Conservation (phyloP, 2,888 invertebrate genomes). For the Pediacus dermestoides region DNA sequence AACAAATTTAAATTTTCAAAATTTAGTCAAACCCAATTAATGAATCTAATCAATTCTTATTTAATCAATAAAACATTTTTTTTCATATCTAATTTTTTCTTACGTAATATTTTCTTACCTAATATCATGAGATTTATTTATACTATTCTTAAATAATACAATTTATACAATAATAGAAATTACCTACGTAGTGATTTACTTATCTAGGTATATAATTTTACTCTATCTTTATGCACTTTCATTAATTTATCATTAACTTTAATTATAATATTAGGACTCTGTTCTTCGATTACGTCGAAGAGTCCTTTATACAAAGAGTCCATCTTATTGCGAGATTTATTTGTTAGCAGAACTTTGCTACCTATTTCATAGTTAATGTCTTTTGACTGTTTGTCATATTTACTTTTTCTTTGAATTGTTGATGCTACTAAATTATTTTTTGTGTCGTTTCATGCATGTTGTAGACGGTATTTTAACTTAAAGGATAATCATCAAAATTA, state of each 20-base stretch:
- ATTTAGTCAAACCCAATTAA: too few species aligned
- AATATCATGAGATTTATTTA: too few species aligned
- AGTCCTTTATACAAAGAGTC: constrained; percentile 1
- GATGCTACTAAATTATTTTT: constrained; percentile 15
- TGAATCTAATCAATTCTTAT: too few species aligned
- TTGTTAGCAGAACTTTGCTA: constrained; percentile 4
- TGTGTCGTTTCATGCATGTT: constrained; percentile 17
- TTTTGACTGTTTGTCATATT: not conserved
- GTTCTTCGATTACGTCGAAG: not conserved
- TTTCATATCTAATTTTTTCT: too few species aligned
- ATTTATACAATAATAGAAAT: too few species aligned
- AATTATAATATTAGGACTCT: too few species aligned
- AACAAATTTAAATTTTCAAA: too few species aligned
- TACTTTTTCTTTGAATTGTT: constrained; percentile 9
- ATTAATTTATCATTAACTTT: constrained; percentile 6
- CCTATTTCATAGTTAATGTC: constrained; percentile 4
- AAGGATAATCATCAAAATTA: constrained; percentile 22
- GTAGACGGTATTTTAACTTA: constrained; percentile 24
- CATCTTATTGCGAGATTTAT: constrained; percentile 1
- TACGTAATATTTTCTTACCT: too few species aligned
- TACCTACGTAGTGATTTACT: constrained; percentile 1
- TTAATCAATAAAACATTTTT: too few species aligned
- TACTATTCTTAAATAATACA: too few species aligned
- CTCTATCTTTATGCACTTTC: too few species aligned
- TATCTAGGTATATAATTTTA: too few species aligned